A percentile compares a stretch with the other conserved stretches of the same genome.
phyloP scores from a whole-genome alignment of 2,113 vertebrate species.

The Spea multiplicata region DNA sequence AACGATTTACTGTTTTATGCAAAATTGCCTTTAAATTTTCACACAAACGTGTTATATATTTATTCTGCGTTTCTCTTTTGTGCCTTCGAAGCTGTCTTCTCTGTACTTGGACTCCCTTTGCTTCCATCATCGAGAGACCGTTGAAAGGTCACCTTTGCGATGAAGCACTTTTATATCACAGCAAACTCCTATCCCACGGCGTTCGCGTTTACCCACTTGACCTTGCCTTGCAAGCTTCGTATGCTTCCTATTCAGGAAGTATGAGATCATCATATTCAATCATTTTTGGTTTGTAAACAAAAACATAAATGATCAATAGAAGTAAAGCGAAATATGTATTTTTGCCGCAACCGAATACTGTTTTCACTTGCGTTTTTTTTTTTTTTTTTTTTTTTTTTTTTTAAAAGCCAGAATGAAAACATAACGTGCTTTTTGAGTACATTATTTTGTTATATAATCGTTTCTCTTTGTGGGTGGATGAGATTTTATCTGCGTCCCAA shows the following conservation, averaged over 20 bases:
- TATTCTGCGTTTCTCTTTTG: no score
- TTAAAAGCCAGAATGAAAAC: neutral
- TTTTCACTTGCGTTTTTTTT: no score
- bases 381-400: no score
- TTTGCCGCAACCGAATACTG: neutral
- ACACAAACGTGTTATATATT: no score
- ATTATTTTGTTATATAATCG: constrained; percentile 33
- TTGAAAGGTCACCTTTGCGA: neutral
- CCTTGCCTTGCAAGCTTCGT: neutral
- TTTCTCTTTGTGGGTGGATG: constrained; percentile 15
- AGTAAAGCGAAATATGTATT: neutral
- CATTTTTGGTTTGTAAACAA: neutral
- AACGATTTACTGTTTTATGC: no score
- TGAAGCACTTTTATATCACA: neutral
- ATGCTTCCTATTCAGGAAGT: neutral
- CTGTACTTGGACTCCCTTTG: no score
- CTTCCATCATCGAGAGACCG: neutral
- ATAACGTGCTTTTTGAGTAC: neutral
- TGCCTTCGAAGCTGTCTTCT: no score
- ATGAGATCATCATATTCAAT: neutral
- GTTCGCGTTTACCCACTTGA: neutral
- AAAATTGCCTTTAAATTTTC: no score
- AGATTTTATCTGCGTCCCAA: constrained; percentile 35
- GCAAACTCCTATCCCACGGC: neutral
- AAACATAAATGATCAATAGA: neutral